Conservation (phyloP, 1,140 invertebrate species). For the Coptotermes formosanus region DNA sequence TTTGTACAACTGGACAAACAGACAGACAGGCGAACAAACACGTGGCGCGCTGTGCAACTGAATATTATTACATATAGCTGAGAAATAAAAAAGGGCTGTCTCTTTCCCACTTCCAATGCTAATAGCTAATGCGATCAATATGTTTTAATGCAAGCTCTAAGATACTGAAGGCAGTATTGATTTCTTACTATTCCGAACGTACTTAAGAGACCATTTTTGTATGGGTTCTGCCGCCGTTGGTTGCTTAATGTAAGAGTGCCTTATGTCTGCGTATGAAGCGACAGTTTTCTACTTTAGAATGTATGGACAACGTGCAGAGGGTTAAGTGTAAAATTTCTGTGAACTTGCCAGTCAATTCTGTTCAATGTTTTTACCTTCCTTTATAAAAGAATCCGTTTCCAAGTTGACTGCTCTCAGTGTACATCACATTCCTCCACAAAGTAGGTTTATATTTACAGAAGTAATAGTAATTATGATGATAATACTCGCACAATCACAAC, state of each 20-base stretch:
- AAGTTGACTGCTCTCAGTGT: no score
- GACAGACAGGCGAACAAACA: slow-evolving; percentile 4
- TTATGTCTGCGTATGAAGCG: not conserved
- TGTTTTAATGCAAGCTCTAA: not conserved
- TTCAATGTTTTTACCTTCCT: no score
- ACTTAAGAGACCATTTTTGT: slow-evolving; percentile 3
- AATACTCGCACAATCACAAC: no score
- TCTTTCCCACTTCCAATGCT: not conserved
- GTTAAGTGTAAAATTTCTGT: no score
- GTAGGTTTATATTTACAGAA: no score
- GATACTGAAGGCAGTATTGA: not conserved
- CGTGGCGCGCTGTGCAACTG: not conserved
- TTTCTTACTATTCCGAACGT: not conserved
- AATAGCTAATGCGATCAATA: not conserved
- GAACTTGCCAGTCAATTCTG: no score
- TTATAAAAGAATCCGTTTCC: no score
- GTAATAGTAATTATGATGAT: no score
- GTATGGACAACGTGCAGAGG: no score
- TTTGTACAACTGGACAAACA: slow-evolving; percentile 16
- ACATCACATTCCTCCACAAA: no score
- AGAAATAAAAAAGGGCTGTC: not conserved
- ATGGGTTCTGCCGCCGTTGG: not conserved
- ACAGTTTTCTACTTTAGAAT: no score
- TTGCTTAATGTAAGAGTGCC: not conserved
- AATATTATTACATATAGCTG: not conserved